Conservation (phyloP, 2,888 invertebrate species). For the Nephrotoma flavescens region DNA sequence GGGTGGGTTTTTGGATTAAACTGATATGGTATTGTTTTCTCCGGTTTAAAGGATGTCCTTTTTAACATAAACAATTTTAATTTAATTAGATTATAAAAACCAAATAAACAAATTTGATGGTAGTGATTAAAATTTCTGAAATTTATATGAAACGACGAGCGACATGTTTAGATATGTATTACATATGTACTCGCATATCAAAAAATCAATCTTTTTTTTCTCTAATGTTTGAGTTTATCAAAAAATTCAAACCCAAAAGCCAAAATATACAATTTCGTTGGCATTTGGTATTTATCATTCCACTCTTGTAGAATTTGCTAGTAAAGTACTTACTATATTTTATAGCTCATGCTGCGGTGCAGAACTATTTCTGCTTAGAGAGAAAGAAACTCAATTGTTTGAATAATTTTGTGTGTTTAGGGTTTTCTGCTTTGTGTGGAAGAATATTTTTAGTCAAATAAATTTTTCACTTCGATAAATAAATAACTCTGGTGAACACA, state of each 20-base stretch:
- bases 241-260: background rate
- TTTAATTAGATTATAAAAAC: too few species aligned
- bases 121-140: too few species aligned
- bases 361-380: background rate
- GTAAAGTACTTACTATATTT: background rate
- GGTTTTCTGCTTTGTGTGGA: background rate
- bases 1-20: background rate
- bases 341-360: background rate
- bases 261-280: background rate
- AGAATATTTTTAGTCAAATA: background rate
- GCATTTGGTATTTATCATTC: background rate
- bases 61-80: background rate
- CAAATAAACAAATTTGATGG: too few species aligned
- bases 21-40: background rate
- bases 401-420: background rate
- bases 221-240: background rate
- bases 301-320: background rate
- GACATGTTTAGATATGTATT: too few species aligned
- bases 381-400: background rate
- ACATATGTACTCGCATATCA: too few species aligned
- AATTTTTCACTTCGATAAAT: background rate
- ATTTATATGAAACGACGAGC: too few species aligned
- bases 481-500: background rate
- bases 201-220: too few species aligned
- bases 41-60: background rate